These are phyloP conservation scores for Samia ricini DNA, from an alignment of 1,140 invertebrate genomes.

Conservation along the genomic window DNA sequence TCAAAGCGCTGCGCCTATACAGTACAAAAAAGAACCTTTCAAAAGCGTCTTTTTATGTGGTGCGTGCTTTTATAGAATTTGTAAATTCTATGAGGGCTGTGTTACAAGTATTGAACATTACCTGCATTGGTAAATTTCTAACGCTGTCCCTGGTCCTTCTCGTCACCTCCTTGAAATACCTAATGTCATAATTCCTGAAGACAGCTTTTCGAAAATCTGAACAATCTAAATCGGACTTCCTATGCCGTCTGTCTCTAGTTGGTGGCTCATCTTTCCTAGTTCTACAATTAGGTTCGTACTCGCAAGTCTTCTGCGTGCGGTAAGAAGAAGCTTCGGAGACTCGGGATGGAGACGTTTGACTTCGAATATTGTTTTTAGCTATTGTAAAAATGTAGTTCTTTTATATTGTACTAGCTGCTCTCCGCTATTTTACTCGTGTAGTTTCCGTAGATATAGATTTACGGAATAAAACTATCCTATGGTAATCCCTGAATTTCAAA, in stretches of 20 bases:
- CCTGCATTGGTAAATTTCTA: background rate
- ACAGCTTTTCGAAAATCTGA: constrained; percentile 14
- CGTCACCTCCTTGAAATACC: constrained; percentile 30
- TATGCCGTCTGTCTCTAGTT: constrained; percentile 24
- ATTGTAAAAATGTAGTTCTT: background rate
- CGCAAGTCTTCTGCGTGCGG: background rate
- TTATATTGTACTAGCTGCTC: background rate
- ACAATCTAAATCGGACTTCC: background rate
- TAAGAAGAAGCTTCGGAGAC: background rate
- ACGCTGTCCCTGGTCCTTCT: constrained; percentile 25
- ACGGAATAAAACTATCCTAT: too few species aligned
- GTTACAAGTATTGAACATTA: background rate
- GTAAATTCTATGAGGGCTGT: background rate
- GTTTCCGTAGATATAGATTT: too few species aligned
- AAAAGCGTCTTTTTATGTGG: too few species aligned
- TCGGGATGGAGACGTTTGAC: background rate
- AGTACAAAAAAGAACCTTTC: too few species aligned
- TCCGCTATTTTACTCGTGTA: too few species aligned
- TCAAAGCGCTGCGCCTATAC: too few species aligned
- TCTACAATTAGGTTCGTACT: background rate
- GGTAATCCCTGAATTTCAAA: too few species aligned
- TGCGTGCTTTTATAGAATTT: background rate
- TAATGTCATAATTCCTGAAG: constrained; percentile 31
- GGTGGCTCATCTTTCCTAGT: constrained; percentile 28
- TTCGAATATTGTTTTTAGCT: background rate